These are phyloP conservation scores for Mayetiola destructor DNA, from an alignment of 2,888 invertebrate genomes.

Conservation along the genomic window DNA sequence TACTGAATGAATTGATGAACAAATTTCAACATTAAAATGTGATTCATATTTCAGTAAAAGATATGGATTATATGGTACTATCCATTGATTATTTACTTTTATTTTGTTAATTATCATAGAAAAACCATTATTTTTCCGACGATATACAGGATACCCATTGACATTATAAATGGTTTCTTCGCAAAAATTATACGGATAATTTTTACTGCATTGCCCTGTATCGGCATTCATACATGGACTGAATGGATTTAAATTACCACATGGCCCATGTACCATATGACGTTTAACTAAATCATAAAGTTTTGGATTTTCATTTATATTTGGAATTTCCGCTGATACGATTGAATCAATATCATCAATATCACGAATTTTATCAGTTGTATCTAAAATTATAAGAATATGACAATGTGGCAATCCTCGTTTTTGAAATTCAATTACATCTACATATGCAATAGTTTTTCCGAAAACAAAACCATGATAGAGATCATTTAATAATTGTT, in stretches of 20 bases:
- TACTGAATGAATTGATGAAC: background rate
- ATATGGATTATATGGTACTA: conserved; percentile 23
- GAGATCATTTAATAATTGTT: background rate
- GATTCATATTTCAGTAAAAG: background rate
- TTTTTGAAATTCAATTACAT: conserved; percentile 29
- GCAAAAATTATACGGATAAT: conserved; percentile 22
- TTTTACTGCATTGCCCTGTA: conserved; percentile 26
- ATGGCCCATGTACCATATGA: conserved; percentile 29
- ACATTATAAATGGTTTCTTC: conserved; percentile 24
- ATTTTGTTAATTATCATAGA: background rate
- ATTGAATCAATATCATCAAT: conserved; percentile 19
- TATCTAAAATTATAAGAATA: conserved; percentile 20
- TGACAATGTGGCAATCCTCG: conserved; percentile 23
- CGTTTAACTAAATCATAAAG: conserved; percentile 22
- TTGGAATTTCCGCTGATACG: conserved; percentile 22
- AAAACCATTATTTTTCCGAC: conserved; percentile 20
- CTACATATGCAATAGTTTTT: no score
- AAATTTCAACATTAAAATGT: conserved; percentile 11
- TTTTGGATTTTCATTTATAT: conserved; percentile 22
- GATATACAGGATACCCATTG: conserved; percentile 26
- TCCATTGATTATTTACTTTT: conserved; percentile 25
- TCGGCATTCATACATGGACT: conserved; percentile 30
- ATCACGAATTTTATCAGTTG: conserved; percentile 16
- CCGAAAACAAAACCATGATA: background rate
- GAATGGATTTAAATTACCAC: conserved; percentile 24